Conservation (phyloP, 2,888 invertebrate species). For the Proisotoma minuta region DNA sequence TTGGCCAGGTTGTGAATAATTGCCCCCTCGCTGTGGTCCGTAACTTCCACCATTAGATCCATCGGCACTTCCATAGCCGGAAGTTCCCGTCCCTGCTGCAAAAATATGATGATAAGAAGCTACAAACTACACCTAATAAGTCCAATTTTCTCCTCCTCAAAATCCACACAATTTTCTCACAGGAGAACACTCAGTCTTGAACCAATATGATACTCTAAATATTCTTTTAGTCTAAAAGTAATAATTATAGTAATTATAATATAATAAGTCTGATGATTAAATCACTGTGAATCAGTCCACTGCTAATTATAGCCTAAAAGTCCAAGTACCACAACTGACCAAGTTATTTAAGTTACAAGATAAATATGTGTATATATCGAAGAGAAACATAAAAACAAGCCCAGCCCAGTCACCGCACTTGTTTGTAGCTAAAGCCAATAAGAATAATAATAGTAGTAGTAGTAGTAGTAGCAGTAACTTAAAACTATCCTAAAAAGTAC, state of each 20-base stretch:
- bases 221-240: too few species aligned
- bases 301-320: too few species aligned
- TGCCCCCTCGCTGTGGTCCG: constrained; percentile 55
- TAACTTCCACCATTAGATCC: constrained; percentile 47
- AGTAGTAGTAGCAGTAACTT: constrained; percentile 1
- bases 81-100: constrained; percentile 46
- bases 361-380: neutral
- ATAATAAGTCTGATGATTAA: neutral
- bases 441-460: constrained; percentile 2
- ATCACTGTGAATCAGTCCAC: constrained; percentile 10
- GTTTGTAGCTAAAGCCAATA: constrained; percentile 2
- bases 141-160: neutral
- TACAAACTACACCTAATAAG: constrained; percentile 7
- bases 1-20: constrained; percentile 50
- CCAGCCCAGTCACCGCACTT: constrained; percentile 15
- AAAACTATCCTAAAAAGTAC: constrained; percentile 11
- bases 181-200: constrained; percentile 19
- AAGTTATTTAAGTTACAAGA: too few species aligned
- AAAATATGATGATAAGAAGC: constrained; percentile 16
- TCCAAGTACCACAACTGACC: too few species aligned
- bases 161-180: constrained; percentile 9
- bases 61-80: constrained; percentile 47
- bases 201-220: too few species aligned
- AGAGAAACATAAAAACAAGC: constrained; percentile 16
- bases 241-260: neutral